phyloP scores from a whole-genome alignment of 2,888 invertebrate genomes.

The Cosmia pyralina region DNA sequence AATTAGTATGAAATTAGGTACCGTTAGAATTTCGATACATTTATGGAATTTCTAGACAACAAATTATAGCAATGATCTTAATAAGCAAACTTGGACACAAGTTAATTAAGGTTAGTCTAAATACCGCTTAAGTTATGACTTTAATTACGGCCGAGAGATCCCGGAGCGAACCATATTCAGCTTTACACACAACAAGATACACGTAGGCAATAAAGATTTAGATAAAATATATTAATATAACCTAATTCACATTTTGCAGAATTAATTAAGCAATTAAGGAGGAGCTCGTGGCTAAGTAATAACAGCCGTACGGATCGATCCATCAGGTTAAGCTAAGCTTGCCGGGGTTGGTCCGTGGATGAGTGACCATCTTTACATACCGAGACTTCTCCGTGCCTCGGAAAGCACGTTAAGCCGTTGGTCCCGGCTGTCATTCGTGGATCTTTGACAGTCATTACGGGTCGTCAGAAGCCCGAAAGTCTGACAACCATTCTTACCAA shows the following conservation, averaged over 20 bases:
- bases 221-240: neutral
- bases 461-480: no score
- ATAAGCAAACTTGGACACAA: constrained; percentile 34
- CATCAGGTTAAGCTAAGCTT: no score
- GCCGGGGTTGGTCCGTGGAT: no score
- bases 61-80: constrained; percentile 17
- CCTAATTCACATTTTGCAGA: neutral
- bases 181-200: constrained; percentile 22
- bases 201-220: constrained; percentile 16
- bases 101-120: constrained; percentile 38
- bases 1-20: no score
- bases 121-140: constrained; percentile 46
- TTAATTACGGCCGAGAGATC: constrained; percentile 47
- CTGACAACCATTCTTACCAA: no score
- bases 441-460: no score
- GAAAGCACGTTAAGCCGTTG: no score
- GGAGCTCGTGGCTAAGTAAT: no score
- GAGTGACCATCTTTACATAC: no score
- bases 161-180: constrained; percentile 31
- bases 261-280: constrained; percentile 17
- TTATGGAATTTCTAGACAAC: neutral
- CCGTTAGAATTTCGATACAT: neutral
- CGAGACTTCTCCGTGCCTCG: no score
- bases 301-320: no score
- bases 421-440: no score